Base-by-base conservation (phyloP, 2,888 invertebrate genomes). In the Heteromyza rotundicornis region DNA sequence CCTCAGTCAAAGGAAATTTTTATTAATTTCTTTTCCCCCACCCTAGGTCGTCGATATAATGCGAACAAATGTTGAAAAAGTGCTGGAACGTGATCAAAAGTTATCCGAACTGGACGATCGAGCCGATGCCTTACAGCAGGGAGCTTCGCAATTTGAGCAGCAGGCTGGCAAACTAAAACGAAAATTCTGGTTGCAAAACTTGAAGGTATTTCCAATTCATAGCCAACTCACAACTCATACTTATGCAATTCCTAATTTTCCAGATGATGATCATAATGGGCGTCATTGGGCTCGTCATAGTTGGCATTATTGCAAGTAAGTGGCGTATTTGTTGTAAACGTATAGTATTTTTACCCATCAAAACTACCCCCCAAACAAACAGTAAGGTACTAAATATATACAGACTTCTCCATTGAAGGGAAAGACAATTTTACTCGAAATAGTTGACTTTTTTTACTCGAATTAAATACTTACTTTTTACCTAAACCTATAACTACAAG, bases 101-200 rank as follows among this genome's bases (percentile, higher is more conserved):
- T 86, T 98, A 69, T 95, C 96, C 35, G 96, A 97, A 84, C 85
- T 97, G 65, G 96, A 98, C 80, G 94, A 96, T 83, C 88, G 97
- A 86, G 96, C 97, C 80, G 97, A 97, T 87, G 96, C 95, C 63
- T 85, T 96, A 61, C 95, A 96, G 80, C 92, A 95, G 81, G 95
- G 95, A 49, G 96, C 96, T 57, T 96, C 96, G 78, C 95, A 97
- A 79, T 98, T 98, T 82, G 97, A 97, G 83, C 96, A 96, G 76
- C 95, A 96, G 82, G 96, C 97, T 64, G 96, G 96, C 76, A 96
- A 96, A 86, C 87, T 97, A 82, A 97, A 97, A 86, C 89, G 95
- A 81, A 97, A 97, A 85, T 96, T 94, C 83, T 98, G 97, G 97
- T 90, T 96, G 89, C 95, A 97, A 85, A 98, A 98, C 85, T 86